Evolutionary conservation across 37 sponge, comb jelly and placozoan species (phyloP), one percentile per base, ranked within the genome.

Genomic region (Mnemiopsis leidyi): DNA sequence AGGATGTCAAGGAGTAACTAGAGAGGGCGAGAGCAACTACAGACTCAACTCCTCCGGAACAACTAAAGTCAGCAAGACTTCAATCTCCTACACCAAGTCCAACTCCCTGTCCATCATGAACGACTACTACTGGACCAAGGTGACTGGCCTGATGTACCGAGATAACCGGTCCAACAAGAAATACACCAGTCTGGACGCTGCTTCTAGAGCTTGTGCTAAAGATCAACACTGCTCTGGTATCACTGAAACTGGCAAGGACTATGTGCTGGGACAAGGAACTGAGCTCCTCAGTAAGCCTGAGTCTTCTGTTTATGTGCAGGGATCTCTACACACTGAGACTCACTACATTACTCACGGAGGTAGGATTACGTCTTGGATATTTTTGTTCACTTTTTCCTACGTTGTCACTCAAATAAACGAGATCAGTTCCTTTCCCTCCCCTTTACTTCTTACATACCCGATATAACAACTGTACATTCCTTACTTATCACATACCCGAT

Each of bases 121-220:
- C 30, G 75, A 71, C 30, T 71, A 71, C 75, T 71, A 71, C 30
- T 71, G 75, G 75, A 71, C 75, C 75, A 71, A 71, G 75, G 75
- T 71, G 20, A 29, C 75, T 18, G 75, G 75, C 5, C 75, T 71
- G 21, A 28, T 29, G 75, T 71, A 71, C 30, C 5, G 3, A 5
- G 30, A 71, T n/a, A 71, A 71, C 75, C 30, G 30, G 25, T 29
- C 30, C n/a, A 71, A 71, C 75, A 71, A 71, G 30, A 71, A 71
- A 25, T 71, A 23, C 75, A 71, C 7, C 3, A 18, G 3, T 18
- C 75, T 71, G 75, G 75, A n/a, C 26, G 7, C 75, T 29, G 75
- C 75, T 7, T 28, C 30, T 71, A 25, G 3, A 29, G 75, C 30
- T 5, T 71, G 75, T 18, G 75, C 75, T 28, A 71, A 71, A 25